Percentiles rank a stretch among this genome's conserved stretches.
These are phyloP conservation scores for Characodon lateralis DNA, from an alignment of 2,797 vertebrate genomes.

Conservation along the genomic window DNA sequence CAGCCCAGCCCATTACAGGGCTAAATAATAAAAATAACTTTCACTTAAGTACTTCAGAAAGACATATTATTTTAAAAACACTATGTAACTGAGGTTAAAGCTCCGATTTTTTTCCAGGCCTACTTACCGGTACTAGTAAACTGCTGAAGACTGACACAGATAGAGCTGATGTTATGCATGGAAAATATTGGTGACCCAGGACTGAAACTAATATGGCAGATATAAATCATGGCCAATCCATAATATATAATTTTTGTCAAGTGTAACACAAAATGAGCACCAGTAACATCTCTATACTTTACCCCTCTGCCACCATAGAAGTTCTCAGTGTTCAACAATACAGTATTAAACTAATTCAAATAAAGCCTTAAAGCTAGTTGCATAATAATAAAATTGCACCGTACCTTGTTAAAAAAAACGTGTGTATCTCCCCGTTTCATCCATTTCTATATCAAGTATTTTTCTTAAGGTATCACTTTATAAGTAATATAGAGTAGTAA, in stretches of 20 bases:
- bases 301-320: constrained; percentile 4
- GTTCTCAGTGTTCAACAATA: constrained; percentile 29
- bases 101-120: no score
- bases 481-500: constrained; percentile 14
- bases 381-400: constrained; percentile 36
- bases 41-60: no score
- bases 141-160: background rate
- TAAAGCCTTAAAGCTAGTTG: constrained; percentile 35
- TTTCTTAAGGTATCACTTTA: constrained; percentile 19
- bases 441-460: background rate
- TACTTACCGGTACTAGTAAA: background rate
- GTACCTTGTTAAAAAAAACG: background rate
- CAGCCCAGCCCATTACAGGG: no score
- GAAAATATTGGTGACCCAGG: background rate
- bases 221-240: background rate
- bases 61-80: no score
- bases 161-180: background rate
- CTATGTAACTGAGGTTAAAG: no score
- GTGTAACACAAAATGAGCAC: constrained; percentile 49
- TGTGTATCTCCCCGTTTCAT: background rate
- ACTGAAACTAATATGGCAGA: background rate
- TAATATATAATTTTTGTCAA: background rate
- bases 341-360: constrained; percentile 31
- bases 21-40: background rate
- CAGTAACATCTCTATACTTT: constrained; percentile 12